Conservation (phyloP, 2,888 invertebrate species). For the Melitaea athalia region DNA sequence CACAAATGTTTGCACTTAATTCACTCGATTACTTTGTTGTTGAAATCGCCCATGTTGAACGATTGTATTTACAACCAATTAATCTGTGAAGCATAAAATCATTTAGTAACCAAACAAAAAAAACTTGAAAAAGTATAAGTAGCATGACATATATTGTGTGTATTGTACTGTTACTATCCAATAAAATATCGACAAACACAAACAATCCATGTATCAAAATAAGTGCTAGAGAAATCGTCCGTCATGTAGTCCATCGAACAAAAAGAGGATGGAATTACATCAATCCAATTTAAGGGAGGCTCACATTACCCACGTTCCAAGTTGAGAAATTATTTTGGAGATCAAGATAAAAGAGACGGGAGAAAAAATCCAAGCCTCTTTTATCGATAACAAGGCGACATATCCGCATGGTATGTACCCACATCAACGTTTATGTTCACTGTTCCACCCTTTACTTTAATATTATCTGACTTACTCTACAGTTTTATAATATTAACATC, state of each 20-base stretch:
- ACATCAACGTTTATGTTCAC: not conserved
- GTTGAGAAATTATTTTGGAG: slow-evolving; percentile 53
- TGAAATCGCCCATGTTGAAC: too few relatives aligned
- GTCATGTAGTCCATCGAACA: slow-evolving; percentile 8
- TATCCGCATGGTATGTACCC: too few relatives aligned
- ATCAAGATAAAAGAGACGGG: not conserved
- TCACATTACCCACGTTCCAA: slow-evolving; percentile 67
- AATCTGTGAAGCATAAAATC: too few relatives aligned
- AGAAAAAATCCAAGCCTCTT: too few relatives aligned
- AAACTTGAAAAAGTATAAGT: too few relatives aligned
- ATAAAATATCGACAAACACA: slow-evolving; percentile 1
- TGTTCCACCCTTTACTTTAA: not conserved
- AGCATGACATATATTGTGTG: too few relatives aligned
- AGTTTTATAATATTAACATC: too few relatives aligned
- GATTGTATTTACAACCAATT: too few relatives aligned
- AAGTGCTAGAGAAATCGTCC: slow-evolving; percentile 4
- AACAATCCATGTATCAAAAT: slow-evolving; percentile 3
- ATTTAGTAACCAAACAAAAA: too few relatives aligned
- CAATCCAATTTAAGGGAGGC: slow-evolving; percentile 75
- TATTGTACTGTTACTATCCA: too few relatives aligned
- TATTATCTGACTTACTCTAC: not conserved
- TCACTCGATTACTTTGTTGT: too few relatives aligned
- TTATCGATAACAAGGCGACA: not conserved
- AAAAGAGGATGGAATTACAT: slow-evolving; percentile 67
- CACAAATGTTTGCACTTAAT: too few relatives aligned